Percentiles rank a stretch among this genome's conserved stretches.
These are phyloP conservation scores for Agelas oroides DNA, from an alignment of 37 sponge, comb jelly and placozoan genomes.

Conservation along the genomic window DNA sequence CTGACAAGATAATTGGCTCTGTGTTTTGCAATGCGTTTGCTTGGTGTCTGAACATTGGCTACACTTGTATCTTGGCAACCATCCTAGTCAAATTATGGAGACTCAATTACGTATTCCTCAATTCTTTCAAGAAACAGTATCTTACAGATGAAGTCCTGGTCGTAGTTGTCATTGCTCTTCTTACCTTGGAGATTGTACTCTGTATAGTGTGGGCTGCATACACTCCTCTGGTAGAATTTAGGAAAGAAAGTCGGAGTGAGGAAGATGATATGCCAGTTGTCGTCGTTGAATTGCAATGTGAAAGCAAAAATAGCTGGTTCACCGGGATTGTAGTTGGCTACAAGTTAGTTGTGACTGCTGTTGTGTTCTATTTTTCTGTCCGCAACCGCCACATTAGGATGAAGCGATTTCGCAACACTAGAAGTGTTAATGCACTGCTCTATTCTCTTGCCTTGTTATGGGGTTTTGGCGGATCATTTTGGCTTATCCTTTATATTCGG, in stretches of 20 bases:
- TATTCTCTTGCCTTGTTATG: conserved; percentile 18
- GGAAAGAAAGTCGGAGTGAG: neutral
- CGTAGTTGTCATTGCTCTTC: conserved; percentile 3
- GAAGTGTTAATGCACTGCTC: conserved; percentile 38
- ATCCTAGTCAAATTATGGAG: conserved; percentile 44
- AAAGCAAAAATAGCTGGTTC: conserved; percentile 5
- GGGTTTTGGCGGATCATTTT: conserved; percentile 6
- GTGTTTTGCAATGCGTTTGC: conserved; percentile 20
- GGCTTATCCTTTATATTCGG: neutral
- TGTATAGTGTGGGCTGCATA: conserved; percentile 1
- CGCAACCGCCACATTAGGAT: conserved; percentile 19
- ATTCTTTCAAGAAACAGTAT: neutral
- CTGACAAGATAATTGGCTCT: neutral
- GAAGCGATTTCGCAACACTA: conserved; percentile 37
- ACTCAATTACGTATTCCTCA: conserved; percentile 43
- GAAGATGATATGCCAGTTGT: neutral
- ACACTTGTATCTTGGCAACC: conserved; percentile 44
- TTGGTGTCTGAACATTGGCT: conserved; percentile 22
- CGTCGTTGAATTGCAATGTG: neutral
- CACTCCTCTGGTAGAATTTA: conserved; percentile 5
- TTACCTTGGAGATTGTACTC: conserved; percentile 1
- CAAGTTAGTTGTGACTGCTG: neutral
- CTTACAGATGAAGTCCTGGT: conserved; percentile 35
- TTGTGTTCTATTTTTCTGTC: conserved; percentile 30
- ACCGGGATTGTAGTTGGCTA: neutral